Conservation (phyloP, 2,888 invertebrate species). For the Zootermopsis nevadensis region DNA sequence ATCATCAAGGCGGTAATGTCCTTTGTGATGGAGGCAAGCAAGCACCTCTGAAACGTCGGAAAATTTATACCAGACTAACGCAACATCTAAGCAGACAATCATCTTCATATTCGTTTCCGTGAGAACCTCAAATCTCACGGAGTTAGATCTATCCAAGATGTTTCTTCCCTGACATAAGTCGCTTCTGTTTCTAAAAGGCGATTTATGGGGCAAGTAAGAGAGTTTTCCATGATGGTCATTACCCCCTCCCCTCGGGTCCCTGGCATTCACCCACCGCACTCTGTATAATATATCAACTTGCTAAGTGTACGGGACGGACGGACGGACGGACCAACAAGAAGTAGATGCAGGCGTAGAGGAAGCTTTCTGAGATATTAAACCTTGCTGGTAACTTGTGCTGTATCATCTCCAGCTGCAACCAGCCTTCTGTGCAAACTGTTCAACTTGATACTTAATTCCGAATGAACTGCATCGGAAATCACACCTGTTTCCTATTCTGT, state of each 20-base stretch:
- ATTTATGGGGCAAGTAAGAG: background rate
- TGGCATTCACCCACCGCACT: constrained; percentile 15
- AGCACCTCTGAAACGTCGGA: too few species aligned
- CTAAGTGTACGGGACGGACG: constrained; percentile 19
- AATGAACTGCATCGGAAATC: too few species aligned
- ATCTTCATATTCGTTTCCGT: too few species aligned
- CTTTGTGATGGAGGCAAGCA: too few species aligned
- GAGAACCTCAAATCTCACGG: too few species aligned
- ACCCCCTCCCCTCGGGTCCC: constrained; percentile 11
- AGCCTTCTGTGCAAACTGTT: too few species aligned
- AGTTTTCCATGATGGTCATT: constrained; percentile 16
- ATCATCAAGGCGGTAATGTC: too few species aligned
- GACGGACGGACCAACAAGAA: background rate
- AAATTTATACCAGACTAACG: too few species aligned
- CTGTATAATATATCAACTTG: constrained; percentile 34
- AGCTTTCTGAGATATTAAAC: constrained; percentile 34
- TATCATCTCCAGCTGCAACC: background rate
- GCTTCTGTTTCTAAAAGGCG: background rate
- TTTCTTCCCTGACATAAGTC: background rate
- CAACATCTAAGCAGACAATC: too few species aligned
- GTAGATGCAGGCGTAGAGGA: background rate
- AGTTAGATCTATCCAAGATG: too few species aligned
- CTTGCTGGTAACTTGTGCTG: background rate
- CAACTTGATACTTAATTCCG: too few species aligned
- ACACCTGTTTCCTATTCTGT: too few species aligned